A percentile compares a stretch with the other conserved stretches of the same genome.
phyloP scores from a whole-genome alignment of 92 coral and sea anemone genomes.

The Blastomussa wellsi region DNA sequence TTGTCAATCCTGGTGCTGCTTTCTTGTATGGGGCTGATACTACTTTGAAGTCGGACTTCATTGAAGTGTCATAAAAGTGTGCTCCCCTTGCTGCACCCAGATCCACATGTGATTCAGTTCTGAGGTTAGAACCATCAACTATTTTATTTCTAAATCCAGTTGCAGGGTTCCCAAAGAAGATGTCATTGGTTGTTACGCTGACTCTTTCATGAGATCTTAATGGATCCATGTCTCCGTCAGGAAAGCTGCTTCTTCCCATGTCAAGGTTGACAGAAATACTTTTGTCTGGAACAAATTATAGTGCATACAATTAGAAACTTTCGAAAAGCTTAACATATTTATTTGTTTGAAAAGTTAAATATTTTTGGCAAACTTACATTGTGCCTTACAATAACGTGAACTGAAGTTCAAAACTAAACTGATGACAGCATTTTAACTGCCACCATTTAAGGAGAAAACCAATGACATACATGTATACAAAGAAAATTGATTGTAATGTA shows the following conservation, averaged over 20 bases:
- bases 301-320: no score
- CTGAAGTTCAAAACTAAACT: no score
- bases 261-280: constrained; percentile 57
- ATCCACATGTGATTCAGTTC: constrained; percentile 89
- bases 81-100: constrained; percentile 76
- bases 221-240: constrained; percentile 90
- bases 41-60: constrained; percentile 79
- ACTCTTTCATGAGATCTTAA: constrained; percentile 70
- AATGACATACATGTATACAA: no score
- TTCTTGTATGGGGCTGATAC: constrained; percentile 59
- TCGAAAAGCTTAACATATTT: not conserved
- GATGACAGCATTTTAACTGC: no score
- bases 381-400: no score
- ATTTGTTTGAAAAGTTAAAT: not conserved
- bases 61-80: constrained; percentile 82
- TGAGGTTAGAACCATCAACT: constrained; percentile 91
- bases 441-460: no score
- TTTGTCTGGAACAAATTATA: constrained; percentile 41
- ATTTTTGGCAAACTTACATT: no score
- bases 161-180: constrained; percentile 88
- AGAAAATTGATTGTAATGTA: no score
- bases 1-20: constrained; percentile 64
- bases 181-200: constrained; percentile 80
- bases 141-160: constrained; percentile 62
- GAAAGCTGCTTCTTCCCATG: constrained; percentile 92